phyloP scores from a whole-genome alignment of 2,888 invertebrate genomes.

The Ichneumon xanthorius region DNA sequence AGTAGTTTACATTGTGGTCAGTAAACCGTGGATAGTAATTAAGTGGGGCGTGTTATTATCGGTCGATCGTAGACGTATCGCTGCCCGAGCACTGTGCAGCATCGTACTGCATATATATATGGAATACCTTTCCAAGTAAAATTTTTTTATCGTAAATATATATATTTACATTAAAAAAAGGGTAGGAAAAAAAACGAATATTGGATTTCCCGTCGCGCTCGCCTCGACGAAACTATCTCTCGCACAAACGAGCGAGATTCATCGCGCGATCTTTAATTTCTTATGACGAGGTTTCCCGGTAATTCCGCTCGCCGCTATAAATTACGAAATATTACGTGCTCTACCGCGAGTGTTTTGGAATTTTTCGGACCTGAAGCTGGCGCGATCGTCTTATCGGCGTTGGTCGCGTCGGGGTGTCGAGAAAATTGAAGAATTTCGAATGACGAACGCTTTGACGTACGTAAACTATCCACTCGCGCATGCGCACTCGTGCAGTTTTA shows the following conservation, averaged over 20 bases:
- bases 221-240: neutral
- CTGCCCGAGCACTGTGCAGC: neutral
- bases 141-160: no score
- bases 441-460: neutral
- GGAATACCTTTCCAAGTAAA: neutral
- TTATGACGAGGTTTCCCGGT: constrained; percentile 4
- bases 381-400: constrained; percentile 30
- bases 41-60: neutral
- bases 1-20: neutral
- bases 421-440: constrained; percentile 17
- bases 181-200: neutral
- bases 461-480: neutral
- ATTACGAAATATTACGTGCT: constrained; percentile 40
- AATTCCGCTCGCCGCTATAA: neutral
- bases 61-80: neutral
- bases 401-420: neutral
- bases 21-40: neutral
- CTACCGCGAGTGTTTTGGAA: constrained; percentile 20
- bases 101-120: neutral
- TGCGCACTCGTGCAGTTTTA: neutral
- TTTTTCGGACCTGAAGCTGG: constrained; percentile 35
- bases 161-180: no score
- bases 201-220: neutral
- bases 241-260: neutral
- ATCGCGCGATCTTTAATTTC: neutral